phyloP scores from a whole-genome alignment of 1,140 invertebrate genomes.

The Aphelenchoides besseyi region DNA sequence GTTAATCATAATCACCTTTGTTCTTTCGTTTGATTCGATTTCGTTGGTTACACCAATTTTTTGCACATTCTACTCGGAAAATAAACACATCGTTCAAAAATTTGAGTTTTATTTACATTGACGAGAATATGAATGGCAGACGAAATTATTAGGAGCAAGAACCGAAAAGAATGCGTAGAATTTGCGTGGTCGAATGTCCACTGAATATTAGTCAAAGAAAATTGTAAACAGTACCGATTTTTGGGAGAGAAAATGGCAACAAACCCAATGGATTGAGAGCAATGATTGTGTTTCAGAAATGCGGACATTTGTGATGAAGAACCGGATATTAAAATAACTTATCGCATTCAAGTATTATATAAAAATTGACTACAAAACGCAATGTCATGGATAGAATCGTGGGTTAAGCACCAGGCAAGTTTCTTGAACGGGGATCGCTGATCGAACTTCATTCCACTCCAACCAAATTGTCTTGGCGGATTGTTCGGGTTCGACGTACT shows the following conservation, averaged over 20 bases:
- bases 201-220: not conserved
- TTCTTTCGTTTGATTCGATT: no score
- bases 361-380: not conserved
- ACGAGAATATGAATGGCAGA: not conserved
- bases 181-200: not conserved
- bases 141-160: not conserved
- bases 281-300: no score
- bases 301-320: no score
- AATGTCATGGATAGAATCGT: not conserved
- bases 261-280: not conserved
- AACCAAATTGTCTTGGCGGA: constrained; percentile 46
- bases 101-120: not conserved
- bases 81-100: no score
- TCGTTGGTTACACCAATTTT: no score
- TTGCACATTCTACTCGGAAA: no score
- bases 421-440: not conserved
- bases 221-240: not conserved
- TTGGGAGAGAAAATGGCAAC: not conserved
- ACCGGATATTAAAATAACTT: not conserved
- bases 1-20: no score
- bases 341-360: not conserved
- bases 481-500: constrained; percentile 49
- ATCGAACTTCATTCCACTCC: constrained; percentile 14
- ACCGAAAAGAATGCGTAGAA: not conserved
- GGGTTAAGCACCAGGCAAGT: not conserved